These are phyloP conservation scores for Hippocampus barbouri DNA, from an alignment of 2,113 vertebrate genomes.

Conservation along the genomic window DNA sequence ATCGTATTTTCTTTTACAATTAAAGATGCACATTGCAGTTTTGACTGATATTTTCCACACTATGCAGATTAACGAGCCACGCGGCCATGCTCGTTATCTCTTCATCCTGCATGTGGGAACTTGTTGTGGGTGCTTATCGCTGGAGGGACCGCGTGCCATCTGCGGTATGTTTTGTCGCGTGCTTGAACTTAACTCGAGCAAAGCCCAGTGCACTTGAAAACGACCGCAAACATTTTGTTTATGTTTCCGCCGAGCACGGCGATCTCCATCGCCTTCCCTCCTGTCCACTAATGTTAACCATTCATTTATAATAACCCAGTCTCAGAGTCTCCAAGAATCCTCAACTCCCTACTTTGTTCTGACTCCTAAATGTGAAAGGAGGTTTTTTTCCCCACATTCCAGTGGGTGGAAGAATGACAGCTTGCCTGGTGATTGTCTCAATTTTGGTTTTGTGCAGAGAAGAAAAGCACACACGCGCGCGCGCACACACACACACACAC, in stretches of 20 bases:
- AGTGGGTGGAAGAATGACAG: slow-evolving; percentile 58
- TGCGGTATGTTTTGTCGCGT: not conserved
- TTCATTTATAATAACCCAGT: not conserved
- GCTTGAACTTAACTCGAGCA: not conserved
- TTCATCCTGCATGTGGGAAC: slow-evolving; percentile 43
- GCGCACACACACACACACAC: not conserved
- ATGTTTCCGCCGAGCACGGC: not conserved
- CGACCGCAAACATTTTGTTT: not conserved
- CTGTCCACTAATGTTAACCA: not conserved
- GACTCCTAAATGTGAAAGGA: slow-evolving; percentile 36
- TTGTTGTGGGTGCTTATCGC: slow-evolving; percentile 29
- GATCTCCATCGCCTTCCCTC: not conserved
- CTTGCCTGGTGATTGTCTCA: slow-evolving; percentile 66
- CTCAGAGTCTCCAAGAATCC: not conserved
- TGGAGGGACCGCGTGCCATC: not conserved
- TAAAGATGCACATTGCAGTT: not conserved
- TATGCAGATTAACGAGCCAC: not conserved
- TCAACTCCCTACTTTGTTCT: not conserved
- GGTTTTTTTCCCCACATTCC: slow-evolving; percentile 54
- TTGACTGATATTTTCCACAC: not conserved
- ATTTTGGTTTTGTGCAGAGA: slow-evolving; percentile 39
- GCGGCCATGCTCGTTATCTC: slow-evolving; percentile 34
- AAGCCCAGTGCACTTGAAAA: not conserved
- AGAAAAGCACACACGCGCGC: slow-evolving; percentile 22
- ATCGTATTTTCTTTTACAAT: not conserved